Conservation (phyloP, 1,140 invertebrate species). For the Cryptotermes secundus region DNA sequence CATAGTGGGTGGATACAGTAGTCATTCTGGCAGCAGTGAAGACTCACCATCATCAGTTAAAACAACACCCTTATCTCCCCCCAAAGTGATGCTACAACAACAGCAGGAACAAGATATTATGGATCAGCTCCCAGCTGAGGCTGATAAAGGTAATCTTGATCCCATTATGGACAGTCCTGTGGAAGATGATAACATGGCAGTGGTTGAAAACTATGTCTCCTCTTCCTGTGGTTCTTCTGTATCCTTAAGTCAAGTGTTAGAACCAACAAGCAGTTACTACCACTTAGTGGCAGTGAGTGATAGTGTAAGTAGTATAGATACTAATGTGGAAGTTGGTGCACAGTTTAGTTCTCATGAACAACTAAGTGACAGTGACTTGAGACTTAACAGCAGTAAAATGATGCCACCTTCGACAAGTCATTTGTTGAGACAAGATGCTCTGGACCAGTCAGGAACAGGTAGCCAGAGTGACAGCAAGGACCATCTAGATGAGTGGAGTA, state of each 20-base stretch:
- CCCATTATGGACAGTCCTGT: not conserved
- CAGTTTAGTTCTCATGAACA: slow-evolving; percentile 21
- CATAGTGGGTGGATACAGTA: slow-evolving; percentile 30
- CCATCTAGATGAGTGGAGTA: slow-evolving; percentile 12
- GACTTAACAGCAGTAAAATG: not conserved
- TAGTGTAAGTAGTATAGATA: slow-evolving; percentile 27
- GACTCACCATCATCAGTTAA: slow-evolving; percentile 38
- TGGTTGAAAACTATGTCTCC: not conserved
- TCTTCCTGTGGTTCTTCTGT: slow-evolving; percentile 35
- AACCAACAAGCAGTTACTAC: slow-evolving; percentile 32
- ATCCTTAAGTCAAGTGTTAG: slow-evolving; percentile 33
- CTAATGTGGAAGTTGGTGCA: not conserved
- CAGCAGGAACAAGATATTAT: slow-evolving; percentile 1
- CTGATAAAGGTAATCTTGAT: slow-evolving; percentile 25
- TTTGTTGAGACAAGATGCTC: slow-evolving; percentile 44
- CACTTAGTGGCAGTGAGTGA: slow-evolving; percentile 32
- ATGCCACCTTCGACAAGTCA: slow-evolving; percentile 36
- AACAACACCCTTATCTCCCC: slow-evolving; percentile 28
- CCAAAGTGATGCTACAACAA: not conserved
- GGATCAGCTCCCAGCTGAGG: not conserved
- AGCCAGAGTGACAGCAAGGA: not conserved
- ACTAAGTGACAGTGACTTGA: not conserved
- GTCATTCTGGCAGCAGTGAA: slow-evolving; percentile 34
- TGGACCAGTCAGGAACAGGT: slow-evolving; percentile 36
- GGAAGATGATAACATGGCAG: not conserved